These are phyloP conservation scores for Leptinotarsa juncta DNA, from an alignment of 2,888 invertebrate genomes.

Conservation along the genomic window DNA sequence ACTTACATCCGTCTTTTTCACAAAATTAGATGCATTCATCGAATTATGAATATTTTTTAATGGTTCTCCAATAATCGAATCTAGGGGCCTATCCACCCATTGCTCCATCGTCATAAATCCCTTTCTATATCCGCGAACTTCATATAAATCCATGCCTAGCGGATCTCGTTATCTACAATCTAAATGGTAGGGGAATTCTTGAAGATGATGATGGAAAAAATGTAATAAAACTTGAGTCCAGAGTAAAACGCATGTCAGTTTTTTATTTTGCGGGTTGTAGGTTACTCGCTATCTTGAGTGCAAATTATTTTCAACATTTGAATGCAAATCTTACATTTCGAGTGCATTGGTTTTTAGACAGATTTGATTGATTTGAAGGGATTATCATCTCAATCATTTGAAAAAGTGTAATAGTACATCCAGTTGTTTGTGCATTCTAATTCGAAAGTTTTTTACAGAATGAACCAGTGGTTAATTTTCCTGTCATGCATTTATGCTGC, in stretches of 20 bases:
- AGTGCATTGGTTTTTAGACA: background rate
- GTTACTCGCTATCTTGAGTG: too few relatives aligned
- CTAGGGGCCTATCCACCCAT: too few relatives aligned
- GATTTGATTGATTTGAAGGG: background rate
- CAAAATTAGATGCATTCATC: too few relatives aligned
- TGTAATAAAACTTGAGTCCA: background rate
- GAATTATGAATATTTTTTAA: too few relatives aligned
- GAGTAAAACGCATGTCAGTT: background rate
- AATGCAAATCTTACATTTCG: background rate
- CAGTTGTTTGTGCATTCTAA: background rate
- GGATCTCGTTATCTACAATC: too few relatives aligned
- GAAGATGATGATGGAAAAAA: background rate
- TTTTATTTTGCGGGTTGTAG: background rate
- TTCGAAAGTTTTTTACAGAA: background rate
- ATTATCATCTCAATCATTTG: background rate
- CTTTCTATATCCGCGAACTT: too few relatives aligned
- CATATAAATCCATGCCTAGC: too few relatives aligned
- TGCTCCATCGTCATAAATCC: too few relatives aligned
- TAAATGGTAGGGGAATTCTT: too few relatives aligned
- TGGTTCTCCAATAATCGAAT: too few relatives aligned
- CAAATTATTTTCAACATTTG: too few relatives aligned
- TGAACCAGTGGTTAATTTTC: constrained; percentile 5
- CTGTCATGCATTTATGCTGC: background rate
- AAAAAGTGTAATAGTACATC: background rate
- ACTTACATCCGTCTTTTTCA: too few relatives aligned